Evolutionary conservation across 2,888 invertebrate species (phyloP).

Genomic region (Parascotia fuliginaria): DNA sequence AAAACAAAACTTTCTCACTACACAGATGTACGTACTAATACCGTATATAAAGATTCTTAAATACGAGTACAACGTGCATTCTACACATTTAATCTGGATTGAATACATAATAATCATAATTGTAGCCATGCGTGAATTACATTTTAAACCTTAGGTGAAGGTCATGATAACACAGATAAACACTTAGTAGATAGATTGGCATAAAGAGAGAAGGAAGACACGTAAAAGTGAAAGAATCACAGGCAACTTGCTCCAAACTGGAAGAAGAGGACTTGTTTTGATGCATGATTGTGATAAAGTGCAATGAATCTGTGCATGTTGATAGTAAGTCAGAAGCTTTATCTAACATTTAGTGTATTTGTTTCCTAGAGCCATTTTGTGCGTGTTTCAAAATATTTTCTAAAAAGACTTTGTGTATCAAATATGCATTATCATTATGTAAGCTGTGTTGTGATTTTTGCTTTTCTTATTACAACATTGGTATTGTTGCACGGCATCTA

Average conservation of each 20-base stretch:
- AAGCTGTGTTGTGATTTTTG: slow-evolving; percentile 37
- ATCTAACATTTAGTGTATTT: slow-evolving; percentile 55
- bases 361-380: slow-evolving; percentile 76
- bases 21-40: slow-evolving; percentile 70
- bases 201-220: slow-evolving; percentile 67
- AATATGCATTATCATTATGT: slow-evolving; percentile 21
- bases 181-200: slow-evolving; percentile 61
- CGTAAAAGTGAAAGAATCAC: slow-evolving; percentile 58
- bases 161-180: slow-evolving; percentile 68
- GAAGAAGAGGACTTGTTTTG: slow-evolving; percentile 61
- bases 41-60: slow-evolving; percentile 64
- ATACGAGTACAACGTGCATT: slow-evolving; percentile 84
- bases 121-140: slow-evolving; percentile 79
- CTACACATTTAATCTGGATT: slow-evolving; percentile 78
- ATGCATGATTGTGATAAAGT: slow-evolving; percentile 72
- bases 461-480: slow-evolving; percentile 5
- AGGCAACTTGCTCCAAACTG: slow-evolving; percentile 61
- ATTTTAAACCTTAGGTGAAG: slow-evolving; percentile 62
- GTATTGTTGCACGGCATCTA: slow-evolving; percentile 23
- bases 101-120: slow-evolving; percentile 69
- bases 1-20: slow-evolving; percentile 69
- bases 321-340: slow-evolving; percentile 60
- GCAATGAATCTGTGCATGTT: slow-evolving; percentile 70
- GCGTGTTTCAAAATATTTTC: slow-evolving; percentile 53
- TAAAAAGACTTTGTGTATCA: slow-evolving; percentile 16